Evolutionary conservation across 2,113 vertebrate genomes (phyloP).

Genomic region (Alexandromys fortis): DNA sequence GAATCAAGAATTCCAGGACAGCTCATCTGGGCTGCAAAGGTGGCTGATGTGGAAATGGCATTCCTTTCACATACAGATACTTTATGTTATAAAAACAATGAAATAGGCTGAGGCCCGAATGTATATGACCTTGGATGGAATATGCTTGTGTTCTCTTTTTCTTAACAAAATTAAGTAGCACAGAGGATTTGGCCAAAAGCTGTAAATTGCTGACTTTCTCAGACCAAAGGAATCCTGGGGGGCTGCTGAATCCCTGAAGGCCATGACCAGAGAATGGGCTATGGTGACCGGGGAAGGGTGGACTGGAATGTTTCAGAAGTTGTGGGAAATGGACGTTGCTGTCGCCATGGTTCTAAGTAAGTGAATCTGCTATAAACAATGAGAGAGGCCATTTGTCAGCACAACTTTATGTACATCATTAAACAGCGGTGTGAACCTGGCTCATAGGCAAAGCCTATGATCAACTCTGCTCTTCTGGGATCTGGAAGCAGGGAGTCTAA

Average conservation of each 20-base stretch:
- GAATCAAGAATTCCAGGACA: background rate
- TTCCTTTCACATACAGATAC: background rate
- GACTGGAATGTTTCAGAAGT: background rate
- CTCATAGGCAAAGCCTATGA: background rate
- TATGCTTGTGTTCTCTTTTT: background rate
- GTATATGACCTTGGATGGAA: background rate
- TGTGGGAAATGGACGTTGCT: background rate
- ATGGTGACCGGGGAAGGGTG: background rate
- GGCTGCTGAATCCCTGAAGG: background rate
- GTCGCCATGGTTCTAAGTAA: background rate
- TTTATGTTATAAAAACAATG: too few relatives aligned
- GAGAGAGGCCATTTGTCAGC: background rate
- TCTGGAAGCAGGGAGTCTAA: background rate
- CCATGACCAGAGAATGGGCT: background rate
- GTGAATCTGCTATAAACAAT: background rate
- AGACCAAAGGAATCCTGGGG: too few relatives aligned
- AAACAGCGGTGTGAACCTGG: background rate
- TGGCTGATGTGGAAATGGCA: too few relatives aligned
- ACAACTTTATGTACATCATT: slow-evolving; percentile 33
- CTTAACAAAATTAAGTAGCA: background rate
- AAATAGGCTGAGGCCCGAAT: background rate
- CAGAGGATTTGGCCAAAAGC: background rate
- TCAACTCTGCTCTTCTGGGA: background rate
- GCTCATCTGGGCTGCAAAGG: background rate
- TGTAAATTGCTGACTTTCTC: background rate